Base-by-base conservation (phyloP, 2,797 vertebrate species). In the Synaphobranchus kaupii region DNA sequence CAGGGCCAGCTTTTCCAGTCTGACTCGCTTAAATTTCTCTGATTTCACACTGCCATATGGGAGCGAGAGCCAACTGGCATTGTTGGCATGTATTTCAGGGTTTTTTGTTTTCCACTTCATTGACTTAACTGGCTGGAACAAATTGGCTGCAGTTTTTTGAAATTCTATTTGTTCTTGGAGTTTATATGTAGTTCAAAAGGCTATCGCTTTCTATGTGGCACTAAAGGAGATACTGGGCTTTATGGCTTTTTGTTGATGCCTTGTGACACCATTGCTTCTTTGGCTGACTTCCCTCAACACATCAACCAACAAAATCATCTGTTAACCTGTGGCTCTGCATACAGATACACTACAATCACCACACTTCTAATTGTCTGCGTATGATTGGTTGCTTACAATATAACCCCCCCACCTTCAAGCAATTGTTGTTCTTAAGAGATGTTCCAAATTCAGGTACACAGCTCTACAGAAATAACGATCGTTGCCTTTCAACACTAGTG, bases 161-260 rank as follows among this genome's bases (percentile, higher is more conserved):
- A 39, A 81, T 81, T 50, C 44, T n/a, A 8, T 80, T 80, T 47
- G 22, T 50, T 48, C 47, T n/a, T n/a, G 47, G 7, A 81, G 78
- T 81, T 81, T 50, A 81, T 81, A 50, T 81, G 50, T 81, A 81
- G 78, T 25, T 81, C 47, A 50, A 50, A 81, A 50, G 78, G 47
- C 47, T 81, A 47, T 10, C 7, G 22, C 44, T 44, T 78, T 78
- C 13, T 44, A 12, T 81, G 5, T 25, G 22, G 15, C 47, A 81
- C 78, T 48, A 39, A 73, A 73, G 71, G 7, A 22, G 47, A 81
- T 22, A 81, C 44, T 17, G 3, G 17, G 78, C 44, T n/a, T 81
- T 48, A 44, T 13, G 13, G 34, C 15, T 78, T 22, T 20, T 44
- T 20, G 66, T 22, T 47, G 28, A 73, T 15, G 73, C 44, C 17